Conservation (phyloP, 2,797 vertebrate genomes). For the Alca torda region DNA sequence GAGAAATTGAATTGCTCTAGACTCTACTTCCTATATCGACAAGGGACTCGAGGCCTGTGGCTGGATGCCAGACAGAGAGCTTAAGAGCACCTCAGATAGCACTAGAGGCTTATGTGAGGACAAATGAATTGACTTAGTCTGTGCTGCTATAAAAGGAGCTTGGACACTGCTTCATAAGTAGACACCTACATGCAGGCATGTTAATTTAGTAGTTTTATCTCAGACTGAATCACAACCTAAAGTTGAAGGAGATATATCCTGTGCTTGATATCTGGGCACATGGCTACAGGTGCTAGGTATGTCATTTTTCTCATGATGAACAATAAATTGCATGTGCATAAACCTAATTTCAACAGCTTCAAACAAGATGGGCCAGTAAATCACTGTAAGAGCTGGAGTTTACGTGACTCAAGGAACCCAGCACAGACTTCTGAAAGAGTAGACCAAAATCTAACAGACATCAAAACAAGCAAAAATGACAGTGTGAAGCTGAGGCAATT, state of each 20-base stretch:
- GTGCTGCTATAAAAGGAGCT: not conserved
- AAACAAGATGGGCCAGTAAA: not conserved
- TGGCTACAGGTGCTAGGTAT: not conserved
- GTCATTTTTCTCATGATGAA: not conserved
- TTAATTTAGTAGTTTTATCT: not conserved
- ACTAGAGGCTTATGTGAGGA: not conserved
- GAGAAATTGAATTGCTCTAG: constrained; percentile 38
- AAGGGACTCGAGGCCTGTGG: not conserved
- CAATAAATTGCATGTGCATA: not conserved
- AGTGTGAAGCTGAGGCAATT: not conserved
- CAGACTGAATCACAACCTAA: not conserved
- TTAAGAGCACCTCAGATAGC: not conserved
- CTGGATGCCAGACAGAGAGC: not conserved
- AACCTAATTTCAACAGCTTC: not conserved
- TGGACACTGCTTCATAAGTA: not conserved
- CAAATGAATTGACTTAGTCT: not conserved
- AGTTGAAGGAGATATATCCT: not conserved
- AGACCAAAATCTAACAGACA: constrained; percentile 33
- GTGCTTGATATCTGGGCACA: not conserved
- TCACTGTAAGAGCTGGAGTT: not conserved
- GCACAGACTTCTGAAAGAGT: constrained; percentile 15
- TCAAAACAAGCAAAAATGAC: constrained; percentile 37
- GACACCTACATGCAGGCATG: not conserved
- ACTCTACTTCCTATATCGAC: not conserved
- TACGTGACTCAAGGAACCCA: not conserved